These are phyloP conservation scores for Gasterosteus nipponicus DNA, from an alignment of 2,113 vertebrate species.

Conservation along the genomic window DNA sequence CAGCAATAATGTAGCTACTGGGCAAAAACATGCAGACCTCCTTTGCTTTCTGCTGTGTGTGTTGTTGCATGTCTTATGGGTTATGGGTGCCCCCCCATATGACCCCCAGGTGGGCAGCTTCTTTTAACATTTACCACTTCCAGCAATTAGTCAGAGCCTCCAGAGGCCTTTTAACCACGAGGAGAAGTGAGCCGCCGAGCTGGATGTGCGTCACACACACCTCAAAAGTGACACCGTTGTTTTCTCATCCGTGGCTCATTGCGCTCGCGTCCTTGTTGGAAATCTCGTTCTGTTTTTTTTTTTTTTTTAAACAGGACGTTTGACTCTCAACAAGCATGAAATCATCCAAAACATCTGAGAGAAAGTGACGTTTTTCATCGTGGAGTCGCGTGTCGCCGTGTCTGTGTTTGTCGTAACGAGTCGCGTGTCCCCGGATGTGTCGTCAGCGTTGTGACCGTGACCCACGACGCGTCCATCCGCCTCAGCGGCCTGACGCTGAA, in stretches of 20 bases:
- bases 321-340: constrained; percentile 24
- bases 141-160: background rate
- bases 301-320: constrained; percentile 4
- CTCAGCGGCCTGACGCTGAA: background rate
- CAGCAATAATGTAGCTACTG: background rate
- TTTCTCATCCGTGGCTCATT: constrained; percentile 7
- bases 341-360: background rate
- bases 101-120: background rate
- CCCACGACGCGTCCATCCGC: background rate
- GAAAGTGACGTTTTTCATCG: background rate
- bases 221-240: background rate
- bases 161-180: background rate
- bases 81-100: background rate
- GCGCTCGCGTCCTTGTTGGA: background rate
- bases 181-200: constrained; percentile 9
- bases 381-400: constrained; percentile 5
- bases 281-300: background rate
- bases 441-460: constrained; percentile 1
- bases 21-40: constrained; percentile 13
- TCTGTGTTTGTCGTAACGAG: background rate
- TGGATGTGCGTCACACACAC: constrained; percentile 13
- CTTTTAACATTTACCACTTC: background rate
- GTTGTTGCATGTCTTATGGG: constrained; percentile 24
- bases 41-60: constrained; percentile 16
- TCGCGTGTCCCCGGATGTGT: background rate